Base-by-base conservation (phyloP, 2,113 vertebrate genomes). In the Setophaga petechia region DNA sequence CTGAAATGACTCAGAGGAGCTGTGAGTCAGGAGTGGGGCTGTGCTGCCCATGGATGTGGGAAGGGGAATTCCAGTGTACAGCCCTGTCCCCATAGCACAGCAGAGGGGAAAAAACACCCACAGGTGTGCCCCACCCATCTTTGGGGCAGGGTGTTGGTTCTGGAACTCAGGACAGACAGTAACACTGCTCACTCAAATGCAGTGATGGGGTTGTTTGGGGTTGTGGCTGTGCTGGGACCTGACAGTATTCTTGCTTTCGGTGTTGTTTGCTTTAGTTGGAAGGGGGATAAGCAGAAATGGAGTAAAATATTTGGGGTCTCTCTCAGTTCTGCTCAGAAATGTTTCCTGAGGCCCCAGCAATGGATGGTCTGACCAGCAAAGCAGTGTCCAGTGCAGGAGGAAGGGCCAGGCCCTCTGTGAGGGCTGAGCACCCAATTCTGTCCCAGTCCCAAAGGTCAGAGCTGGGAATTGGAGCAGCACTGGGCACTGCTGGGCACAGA, bases 81-180 rank as follows among this genome's bases (percentile, higher is more conserved):
- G 39, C 57, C 5, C 5, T 3, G 43, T 24, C 4, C 1, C 6
- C 12, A 0, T 0, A 8, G 22, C 33, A 16, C 18, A 37, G 65
- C 44, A 74, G 3, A 63, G 35, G 57, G 13, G 37, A 37, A 37
- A 20, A 73, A 80, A 23, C 77, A 28, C 20, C 46, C 65, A 2
- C 20, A 18, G 33, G 2, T 22, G 46, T 14, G 8, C 22, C 43
- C 62, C 3, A 14, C 1, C 30, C 30, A 2, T 0, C 0, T 17
- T 59, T 2, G 0, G 65, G 49, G 51, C 1, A 0, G 51, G 59
- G 0, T 33, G 68, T 41, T 72, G 24, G 14, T 33, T 78, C 76
- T 89, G 90, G 76, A 78, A 14, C 17, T 63, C 41, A 18, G 28
- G 44, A 49, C 4, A 27, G 54, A 3, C 33, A 51, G 61, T 11